Percentiles rank a stretch among this genome's conserved stretches.
Conservation (phyloP, 2,113 vertebrate species). For the Oxygymnocypris stewartii region DNA sequence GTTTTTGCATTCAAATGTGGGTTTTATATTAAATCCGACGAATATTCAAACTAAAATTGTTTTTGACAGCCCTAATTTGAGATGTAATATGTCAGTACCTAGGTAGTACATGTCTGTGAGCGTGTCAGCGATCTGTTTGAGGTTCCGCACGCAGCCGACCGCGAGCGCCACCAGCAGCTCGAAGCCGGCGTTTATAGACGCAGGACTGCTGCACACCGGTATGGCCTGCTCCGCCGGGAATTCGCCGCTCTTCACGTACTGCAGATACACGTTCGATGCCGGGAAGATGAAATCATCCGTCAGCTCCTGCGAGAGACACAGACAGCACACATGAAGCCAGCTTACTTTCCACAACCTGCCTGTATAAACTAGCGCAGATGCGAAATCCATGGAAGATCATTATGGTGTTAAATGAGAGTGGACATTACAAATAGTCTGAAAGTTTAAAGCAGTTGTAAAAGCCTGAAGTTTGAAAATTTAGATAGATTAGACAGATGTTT, state of each 20-base stretch:
- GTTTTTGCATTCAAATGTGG: no score
- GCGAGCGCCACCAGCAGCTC: constrained; percentile 94
- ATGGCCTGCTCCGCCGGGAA: constrained; percentile 96
- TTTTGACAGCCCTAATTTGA: no score
- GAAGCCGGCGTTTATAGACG: constrained; percentile 95
- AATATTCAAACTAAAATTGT: no score
- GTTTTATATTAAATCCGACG: no score
- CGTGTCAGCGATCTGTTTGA: constrained; percentile 95
- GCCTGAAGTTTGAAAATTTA: no score
- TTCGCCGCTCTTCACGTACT: constrained; percentile 96
- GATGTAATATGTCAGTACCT: constrained; percentile 62
- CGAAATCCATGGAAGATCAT: no score
- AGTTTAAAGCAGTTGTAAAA: no score
- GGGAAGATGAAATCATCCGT: constrained; percentile 99
- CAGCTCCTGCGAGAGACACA: constrained; percentile 79
- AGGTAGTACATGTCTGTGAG: constrained; percentile 99
- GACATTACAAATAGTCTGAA: no score
- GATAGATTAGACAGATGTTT: no score
- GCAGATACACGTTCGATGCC: constrained; percentile 95
- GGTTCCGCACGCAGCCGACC: constrained; percentile 93
- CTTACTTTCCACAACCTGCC: no score
- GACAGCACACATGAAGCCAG: neutral
- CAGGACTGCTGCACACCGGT: constrained; percentile 93
- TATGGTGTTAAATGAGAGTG: no score
- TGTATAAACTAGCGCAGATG: neutral